Percentiles rank a stretch among this genome's conserved stretches.
phyloP scores from a whole-genome alignment of 2,113 vertebrate species.

The Odocoileus hemionus region DNA sequence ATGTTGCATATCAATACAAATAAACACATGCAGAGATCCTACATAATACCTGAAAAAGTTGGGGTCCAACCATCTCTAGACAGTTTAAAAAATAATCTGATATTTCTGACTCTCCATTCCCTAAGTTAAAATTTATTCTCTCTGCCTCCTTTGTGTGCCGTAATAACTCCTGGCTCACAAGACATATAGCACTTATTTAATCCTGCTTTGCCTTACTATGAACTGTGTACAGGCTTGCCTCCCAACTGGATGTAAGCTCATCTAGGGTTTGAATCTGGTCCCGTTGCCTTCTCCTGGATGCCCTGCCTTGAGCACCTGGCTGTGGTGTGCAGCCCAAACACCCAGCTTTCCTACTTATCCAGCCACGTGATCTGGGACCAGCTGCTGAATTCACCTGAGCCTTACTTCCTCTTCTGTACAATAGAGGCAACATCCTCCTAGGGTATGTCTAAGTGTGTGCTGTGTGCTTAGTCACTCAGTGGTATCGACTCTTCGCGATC shows the following conservation, averaged over 20 bases:
- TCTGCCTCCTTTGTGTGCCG: background rate
- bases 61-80: background rate
- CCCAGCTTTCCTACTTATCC: background rate
- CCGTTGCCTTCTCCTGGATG: background rate
- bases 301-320: background rate
- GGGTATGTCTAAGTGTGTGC: background rate
- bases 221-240: background rate
- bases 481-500: background rate
- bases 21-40: fast-evolving
- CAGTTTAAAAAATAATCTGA: background rate
- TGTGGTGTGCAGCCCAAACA: background rate
- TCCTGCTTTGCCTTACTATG: background rate
- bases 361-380: background rate
- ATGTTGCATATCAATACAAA: background rate
- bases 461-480: background rate
- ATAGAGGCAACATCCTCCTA: background rate
- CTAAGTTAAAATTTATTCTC: background rate
- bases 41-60: background rate
- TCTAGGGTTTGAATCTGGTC: background rate
- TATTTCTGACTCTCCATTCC: background rate
- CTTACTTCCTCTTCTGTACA: background rate
- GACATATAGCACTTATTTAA: background rate
- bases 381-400: background rate
- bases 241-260: background rate
- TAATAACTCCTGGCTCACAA: fast-evolving